A percentile compares a stretch with the other conserved stretches of the same genome.
Conservation (phyloP, 1,140 invertebrate genomes). For the Panagrolaimus sp. region DNA sequence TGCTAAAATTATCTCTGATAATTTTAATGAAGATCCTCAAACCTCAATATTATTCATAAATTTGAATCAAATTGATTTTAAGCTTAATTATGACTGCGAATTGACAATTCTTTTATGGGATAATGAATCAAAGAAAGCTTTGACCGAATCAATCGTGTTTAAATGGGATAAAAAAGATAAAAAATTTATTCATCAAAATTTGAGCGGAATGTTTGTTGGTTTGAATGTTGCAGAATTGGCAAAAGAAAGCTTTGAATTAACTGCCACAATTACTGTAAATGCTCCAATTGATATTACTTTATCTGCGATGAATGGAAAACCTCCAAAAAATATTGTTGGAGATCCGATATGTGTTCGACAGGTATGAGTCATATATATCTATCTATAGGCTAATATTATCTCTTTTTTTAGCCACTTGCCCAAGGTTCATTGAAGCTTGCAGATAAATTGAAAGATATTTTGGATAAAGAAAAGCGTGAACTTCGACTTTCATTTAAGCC, state of each 20-base stretch:
- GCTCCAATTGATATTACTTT: neutral
- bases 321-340: neutral
- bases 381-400: too few species aligned
- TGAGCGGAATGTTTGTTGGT: conserved; percentile 30
- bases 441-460: conserved; percentile 27
- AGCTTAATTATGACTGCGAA: conserved; percentile 31
- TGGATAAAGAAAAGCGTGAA: conserved; percentile 38
- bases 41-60: neutral
- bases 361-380: too few species aligned
- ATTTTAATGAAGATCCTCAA: neutral
- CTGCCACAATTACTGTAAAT: neutral
- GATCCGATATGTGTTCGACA: neutral
- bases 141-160: conserved; percentile 36
- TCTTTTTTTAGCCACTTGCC: neutral
- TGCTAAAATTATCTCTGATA: conserved; percentile 14
- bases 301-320: neutral
- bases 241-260: conserved; percentile 24
- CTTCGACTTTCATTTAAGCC: conserved; percentile 4
- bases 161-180: conserved; percentile 21
- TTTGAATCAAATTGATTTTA: conserved; percentile 18
- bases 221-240: conserved; percentile 23
- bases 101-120: conserved; percentile 24
- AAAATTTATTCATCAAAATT: conserved; percentile 17
- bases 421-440: conserved; percentile 5
- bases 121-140: conserved; percentile 1